phyloP scores from a whole-genome alignment of 2,888 invertebrate species.

The Eristalinus aeneus region DNA sequence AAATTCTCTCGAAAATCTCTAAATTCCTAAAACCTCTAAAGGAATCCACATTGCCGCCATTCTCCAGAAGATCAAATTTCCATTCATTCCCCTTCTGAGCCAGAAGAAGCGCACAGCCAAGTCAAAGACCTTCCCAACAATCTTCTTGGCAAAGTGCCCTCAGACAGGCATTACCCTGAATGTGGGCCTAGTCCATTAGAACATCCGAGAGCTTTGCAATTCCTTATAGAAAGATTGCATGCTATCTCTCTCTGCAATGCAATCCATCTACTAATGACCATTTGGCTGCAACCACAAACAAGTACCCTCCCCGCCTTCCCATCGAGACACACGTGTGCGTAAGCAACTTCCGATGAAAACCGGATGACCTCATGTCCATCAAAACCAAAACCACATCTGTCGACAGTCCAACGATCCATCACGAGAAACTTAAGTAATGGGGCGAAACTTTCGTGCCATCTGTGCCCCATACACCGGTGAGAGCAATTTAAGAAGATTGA shows the following conservation, averaged over 20 bases:
- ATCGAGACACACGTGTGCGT: not conserved
- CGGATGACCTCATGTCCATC: not conserved
- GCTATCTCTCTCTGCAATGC: too few relatives aligned
- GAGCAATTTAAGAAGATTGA: constrained; percentile 25
- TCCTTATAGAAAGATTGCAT: too few relatives aligned
- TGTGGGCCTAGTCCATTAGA: not conserved
- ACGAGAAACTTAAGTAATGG: not conserved
- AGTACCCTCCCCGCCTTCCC: not conserved
- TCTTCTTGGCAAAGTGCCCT: not conserved
- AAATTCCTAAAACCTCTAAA: too few relatives aligned
- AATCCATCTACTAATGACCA: too few relatives aligned
- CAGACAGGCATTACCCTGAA: not conserved
- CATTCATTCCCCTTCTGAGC: too few relatives aligned
- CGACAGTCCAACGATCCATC: not conserved
- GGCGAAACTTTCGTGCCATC: not conserved
- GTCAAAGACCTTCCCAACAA: not conserved
- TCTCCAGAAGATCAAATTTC: too few relatives aligned
- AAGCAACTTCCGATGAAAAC: not conserved
- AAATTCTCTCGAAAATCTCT: too few relatives aligned
- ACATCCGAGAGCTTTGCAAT: not conserved
- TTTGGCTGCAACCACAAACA: too few relatives aligned
- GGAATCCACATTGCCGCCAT: too few relatives aligned
- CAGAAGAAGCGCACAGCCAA: not conserved
- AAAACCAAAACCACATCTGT: not conserved
- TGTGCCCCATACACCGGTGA: not conserved